Evolutionary conservation across 2,797 vertebrate genomes (phyloP), one percentile per base, ranked within the genome.

Genomic region (Melanotaenia maccullochi): DNA sequence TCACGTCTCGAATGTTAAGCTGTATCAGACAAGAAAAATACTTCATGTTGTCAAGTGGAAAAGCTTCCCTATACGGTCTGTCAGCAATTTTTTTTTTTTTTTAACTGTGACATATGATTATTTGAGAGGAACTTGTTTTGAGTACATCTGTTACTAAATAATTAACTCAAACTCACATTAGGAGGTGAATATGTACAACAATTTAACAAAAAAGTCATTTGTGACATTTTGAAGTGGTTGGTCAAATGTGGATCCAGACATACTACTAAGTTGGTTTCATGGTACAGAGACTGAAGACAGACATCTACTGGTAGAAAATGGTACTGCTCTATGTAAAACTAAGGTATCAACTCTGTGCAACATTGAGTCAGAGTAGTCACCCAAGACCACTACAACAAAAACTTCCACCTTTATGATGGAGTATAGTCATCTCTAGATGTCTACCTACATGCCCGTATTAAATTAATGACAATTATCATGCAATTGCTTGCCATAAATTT

Each of bases 231-330:
- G 42, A 55, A 65, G 25, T 68, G n/a, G 58, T 78, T 44, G 44
- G 28, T 55, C 62, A 66, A 58, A 60, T 57, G n/a, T 18, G 28
- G 30, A 76, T 58, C 4, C 14, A 62, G 5, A 9, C 59, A 56
- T 30, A 69, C 51, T 66, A 36, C 42, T n/a, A 9, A 24, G 58
- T 76, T 67, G 63, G 18, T 68, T 16, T 72, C 49, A 47, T 51
- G 33, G 12, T 16, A 14, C 28, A 28, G 36, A 89, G 82, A 90
- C 83, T 83, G 73, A 89, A 90, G 84, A 88, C 80, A 72, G 93
- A 89, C 93, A 88, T 93, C 93, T 93, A 83, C 82, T 93, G 93
- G 92, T 70, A 36, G 66, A 69, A 52, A 28, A 38, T 65, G 88
- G 90, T 86, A 93, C 79, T 91, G 85, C 71, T 42, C 16, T 49